Base-by-base conservation (phyloP, 2,888 invertebrate genomes). In the Epirrhoe tristata region DNA sequence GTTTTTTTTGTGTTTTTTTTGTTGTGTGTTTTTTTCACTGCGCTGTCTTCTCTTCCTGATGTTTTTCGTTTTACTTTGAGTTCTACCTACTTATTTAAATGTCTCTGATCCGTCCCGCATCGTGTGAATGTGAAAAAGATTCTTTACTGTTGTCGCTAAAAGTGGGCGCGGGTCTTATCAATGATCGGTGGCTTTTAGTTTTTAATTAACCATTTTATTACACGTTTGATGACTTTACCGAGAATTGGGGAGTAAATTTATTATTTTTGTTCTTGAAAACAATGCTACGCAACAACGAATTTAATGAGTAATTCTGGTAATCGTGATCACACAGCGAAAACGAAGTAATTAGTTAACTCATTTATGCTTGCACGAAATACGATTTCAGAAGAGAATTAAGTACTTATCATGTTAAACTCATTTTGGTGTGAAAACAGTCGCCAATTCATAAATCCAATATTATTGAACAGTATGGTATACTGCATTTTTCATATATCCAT, bases 171-270 rank as follows among this genome's bases (percentile, higher is more conserved):
- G 58, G 58, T 24, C 32, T 62, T 65, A 65, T 59, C 56, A 14
- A 56, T 64, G 50, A 50, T 65, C 59, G 59, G 59, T 50, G 59
- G 43, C 52, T 57, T 63, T 63, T 57, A 57, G 51, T 39, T 59
- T 64, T 59, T 65, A 60, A 60, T 60, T 65, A 60, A 51, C 59
- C 55, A 51, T 65, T 65, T 65, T 56, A 65, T 65, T 59, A 65
- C 59, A 34, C 32, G 16, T 65, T 60, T 65, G 56, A 59, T 65
- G 59, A 55, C 56, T 58, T 58, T 50, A 48, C 54, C 54, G 48
- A 46, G 59, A 65, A 65, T 58, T 59, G 32, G 50, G 64, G 55
- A 39, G 24, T 51, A 58, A 63, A 63, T 57, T 46, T 53, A 58
- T 58, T 46, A 57, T 39, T 46, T 58, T 56, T 43, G 10, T 10